Evolutionary conservation across 2,888 invertebrate genomes (phyloP), one percentile per base, ranked within the genome.

Genomic region (Macrosiphum euphorbiae): DNA sequence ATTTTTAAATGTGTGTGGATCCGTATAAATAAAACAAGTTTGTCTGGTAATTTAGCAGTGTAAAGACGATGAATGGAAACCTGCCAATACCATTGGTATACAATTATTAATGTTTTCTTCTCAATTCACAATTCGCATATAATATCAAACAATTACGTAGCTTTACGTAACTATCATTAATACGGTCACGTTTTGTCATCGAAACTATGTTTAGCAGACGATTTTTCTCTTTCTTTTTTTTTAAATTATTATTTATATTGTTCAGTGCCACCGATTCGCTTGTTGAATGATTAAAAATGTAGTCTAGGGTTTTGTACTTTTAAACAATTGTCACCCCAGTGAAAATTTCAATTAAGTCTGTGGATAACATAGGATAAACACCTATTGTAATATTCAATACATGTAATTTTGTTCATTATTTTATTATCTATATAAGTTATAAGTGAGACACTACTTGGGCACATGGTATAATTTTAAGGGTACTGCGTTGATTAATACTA

Each of bases 151-250:
- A 90, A 84, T 94, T 94, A 89, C 84, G 58, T 92, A 35, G 88
- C 28, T 92, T 88, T 92, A 88, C 50, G 52, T 94, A 90, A 94
- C 61, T 61, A 94, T 90, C 86, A 55, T 61, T 85, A 90, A 86
- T 61, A 90, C 90, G 85, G 61, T 90, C 90, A 94, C 90, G 93
- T 94, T 47, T 90, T 67, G 86, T 50, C n/a, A 35, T 85, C 61
- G 84, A 58, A 84, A 88, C 47, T n/a, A 78, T 58, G 55, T 84
- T 84, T 58, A 89, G 35, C 13, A 67, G 88, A 88, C 92, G 78
- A 88, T 55, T 92, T 92, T 92, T 89, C 52, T 88, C 89, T 92
- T 91, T 52, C 1, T 67, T 67, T 67, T 35, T 67, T 52, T 78
- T 26, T 88, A 44, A 78, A 92, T 78, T 88, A 78, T 88, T 92